Conservation (phyloP, 2,113 vertebrate species). For the Nerophis ophidion region DNA sequence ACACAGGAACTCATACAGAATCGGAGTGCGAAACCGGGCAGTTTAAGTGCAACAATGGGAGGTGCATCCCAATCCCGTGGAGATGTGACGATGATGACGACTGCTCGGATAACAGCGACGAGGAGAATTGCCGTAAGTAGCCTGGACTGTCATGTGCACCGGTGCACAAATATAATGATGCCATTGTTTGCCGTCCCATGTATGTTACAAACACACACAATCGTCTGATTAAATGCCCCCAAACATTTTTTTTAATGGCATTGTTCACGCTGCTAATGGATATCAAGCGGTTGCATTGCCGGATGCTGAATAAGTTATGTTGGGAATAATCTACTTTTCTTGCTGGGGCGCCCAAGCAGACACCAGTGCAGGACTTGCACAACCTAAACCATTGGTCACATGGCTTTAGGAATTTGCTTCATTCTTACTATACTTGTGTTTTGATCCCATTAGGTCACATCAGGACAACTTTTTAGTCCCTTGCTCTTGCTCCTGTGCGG, state of each 20-base stretch:
- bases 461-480: conserved; percentile 2
- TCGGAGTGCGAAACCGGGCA: conserved; percentile 85
- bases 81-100: conserved; percentile 95
- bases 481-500: neutral
- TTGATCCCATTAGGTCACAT: neutral
- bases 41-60: conserved; percentile 88
- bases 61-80: conserved; percentile 92
- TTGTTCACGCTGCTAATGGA: neutral
- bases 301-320: conserved; percentile 17
- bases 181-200: neutral
- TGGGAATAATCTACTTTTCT: conserved; percentile 32
- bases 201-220: too few species aligned
- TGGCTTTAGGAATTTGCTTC: conserved; percentile 39
- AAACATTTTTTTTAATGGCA: neutral
- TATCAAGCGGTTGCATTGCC: neutral
- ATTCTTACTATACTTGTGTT: conserved; percentile 14
- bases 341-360: conserved; percentile 17
- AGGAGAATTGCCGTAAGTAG: conserved; percentile 94
- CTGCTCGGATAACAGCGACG: conserved; percentile 92
- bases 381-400: conserved; percentile 54
- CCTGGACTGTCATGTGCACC: neutral
- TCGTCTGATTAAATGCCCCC: neutral
- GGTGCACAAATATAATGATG: neutral
- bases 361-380: conserved; percentile 20
- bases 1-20: conserved; percentile 71